These are phyloP conservation scores for Morinoia aosen DNA, from an alignment of 2,888 invertebrate species.

Conservation along the genomic window DNA sequence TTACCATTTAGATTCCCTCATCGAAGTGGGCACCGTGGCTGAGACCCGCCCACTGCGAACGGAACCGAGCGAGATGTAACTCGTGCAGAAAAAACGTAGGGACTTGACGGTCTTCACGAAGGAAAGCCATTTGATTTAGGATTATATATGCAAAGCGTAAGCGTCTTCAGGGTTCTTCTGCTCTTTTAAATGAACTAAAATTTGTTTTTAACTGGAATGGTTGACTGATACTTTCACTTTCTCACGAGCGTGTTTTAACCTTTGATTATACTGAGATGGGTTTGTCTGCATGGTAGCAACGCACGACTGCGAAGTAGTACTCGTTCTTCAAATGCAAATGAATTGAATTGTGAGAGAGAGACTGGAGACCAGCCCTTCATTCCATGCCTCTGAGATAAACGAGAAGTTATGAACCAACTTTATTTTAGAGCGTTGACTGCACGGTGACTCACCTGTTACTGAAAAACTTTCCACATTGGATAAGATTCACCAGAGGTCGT, in stretches of 20 bases:
- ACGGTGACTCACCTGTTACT: too few species aligned
- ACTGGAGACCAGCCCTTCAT: not conserved
- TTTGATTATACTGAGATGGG: not conserved
- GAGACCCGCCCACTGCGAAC: not conserved
- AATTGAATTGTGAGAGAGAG: not conserved
- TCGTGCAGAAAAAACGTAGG: not conserved
- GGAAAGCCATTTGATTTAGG: not conserved
- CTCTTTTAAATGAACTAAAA: not conserved
- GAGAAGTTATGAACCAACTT: too few species aligned
- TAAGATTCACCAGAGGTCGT: too few species aligned
- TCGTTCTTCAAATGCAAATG: not conserved
- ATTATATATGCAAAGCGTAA: not conserved
- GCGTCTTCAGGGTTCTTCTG: not conserved
- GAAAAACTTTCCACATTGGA: too few species aligned
- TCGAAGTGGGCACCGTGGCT: not conserved
- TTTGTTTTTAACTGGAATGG: not conserved
- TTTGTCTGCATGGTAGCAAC: too few species aligned
- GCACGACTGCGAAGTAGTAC: too few species aligned
- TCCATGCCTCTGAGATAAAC: too few species aligned
- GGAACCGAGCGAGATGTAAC: not conserved
- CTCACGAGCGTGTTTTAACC: not conserved
- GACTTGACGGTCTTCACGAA: not conserved
- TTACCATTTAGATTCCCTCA: conserved; percentile 40
- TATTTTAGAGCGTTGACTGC: too few species aligned
- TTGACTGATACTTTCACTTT: not conserved